These are phyloP conservation scores for Poeciliopsis paucimaculata DNA, from an alignment of 2,797 vertebrate genomes.

Conservation along the genomic window DNA sequence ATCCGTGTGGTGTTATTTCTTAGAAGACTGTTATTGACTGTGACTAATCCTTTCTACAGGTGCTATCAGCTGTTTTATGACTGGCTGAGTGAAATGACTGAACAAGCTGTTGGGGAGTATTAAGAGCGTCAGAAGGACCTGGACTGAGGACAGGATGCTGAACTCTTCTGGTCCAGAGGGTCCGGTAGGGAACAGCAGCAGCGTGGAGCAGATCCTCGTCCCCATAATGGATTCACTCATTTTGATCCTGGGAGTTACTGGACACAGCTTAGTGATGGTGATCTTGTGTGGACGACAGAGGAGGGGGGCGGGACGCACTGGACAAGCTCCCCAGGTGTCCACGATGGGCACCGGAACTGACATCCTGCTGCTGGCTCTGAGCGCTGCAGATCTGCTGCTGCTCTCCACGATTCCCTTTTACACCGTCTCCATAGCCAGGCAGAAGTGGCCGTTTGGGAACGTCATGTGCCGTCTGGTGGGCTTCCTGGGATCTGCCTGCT, in stretches of 20 bases:
- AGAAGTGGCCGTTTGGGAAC: constrained; percentile 78
- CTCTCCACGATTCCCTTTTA: constrained; percentile 80
- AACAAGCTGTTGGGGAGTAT: constrained; percentile 17
- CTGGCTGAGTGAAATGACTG: constrained; percentile 13
- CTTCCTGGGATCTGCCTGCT: constrained; percentile 78
- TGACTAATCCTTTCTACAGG: constrained; percentile 35
- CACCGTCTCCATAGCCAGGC: constrained; percentile 69
- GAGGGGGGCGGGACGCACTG: neutral
- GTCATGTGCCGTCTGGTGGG: constrained; percentile 77
- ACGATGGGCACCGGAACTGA: constrained; percentile 71
- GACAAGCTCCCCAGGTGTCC: constrained; percentile 34
- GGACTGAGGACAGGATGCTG: constrained; percentile 34
- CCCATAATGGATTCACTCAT: constrained; percentile 78
- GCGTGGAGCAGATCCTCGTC: constrained; percentile 73
- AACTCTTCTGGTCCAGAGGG: constrained; percentile 42
- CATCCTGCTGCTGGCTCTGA: constrained; percentile 78
- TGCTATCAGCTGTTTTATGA: constrained; percentile 64
- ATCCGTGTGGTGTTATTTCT: constrained; percentile 34
- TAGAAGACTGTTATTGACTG: constrained; percentile 11
- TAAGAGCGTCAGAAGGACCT: constrained; percentile 21
- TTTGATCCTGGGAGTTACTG: constrained; percentile 69
- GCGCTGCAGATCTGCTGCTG: constrained; percentile 76
- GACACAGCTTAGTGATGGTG: constrained; percentile 77
- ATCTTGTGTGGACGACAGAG: constrained; percentile 71
- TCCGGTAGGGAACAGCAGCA: constrained; percentile 55